phyloP scores from a whole-genome alignment of 2,888 invertebrate genomes.

The Eremobia ochroleuca region DNA sequence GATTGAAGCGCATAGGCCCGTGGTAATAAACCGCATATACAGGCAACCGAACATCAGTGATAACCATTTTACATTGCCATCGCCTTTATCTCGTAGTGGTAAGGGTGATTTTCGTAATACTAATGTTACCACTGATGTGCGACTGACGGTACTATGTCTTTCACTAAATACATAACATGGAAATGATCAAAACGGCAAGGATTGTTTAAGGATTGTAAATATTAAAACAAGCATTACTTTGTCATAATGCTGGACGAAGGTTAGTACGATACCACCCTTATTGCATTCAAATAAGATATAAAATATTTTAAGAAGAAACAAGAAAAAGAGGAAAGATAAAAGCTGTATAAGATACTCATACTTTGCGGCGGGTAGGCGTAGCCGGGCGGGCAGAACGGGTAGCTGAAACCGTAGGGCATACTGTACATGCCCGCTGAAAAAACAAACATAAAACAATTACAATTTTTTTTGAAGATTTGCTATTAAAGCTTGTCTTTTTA shows the following conservation, averaged over 20 bases:
- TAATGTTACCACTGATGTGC: neutral
- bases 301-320: neutral
- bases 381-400: slow-evolving; percentile 81
- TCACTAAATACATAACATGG: neutral
- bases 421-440: slow-evolving; percentile 80
- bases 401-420: slow-evolving; percentile 82
- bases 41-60: neutral
- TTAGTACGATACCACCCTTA: neutral
- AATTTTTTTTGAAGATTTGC: too few relatives aligned
- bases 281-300: neutral
- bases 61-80: neutral
- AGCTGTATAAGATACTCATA: slow-evolving; percentile 78
- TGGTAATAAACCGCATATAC: slow-evolving; percentile 21
- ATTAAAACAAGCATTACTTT: neutral
- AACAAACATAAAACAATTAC: slow-evolving; percentile 1
- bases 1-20: slow-evolving; percentile 3
- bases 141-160: neutral
- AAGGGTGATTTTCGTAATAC: neutral
- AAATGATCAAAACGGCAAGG: neutral
- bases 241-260: neutral
- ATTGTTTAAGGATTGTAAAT: neutral
- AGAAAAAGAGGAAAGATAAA: neutral
- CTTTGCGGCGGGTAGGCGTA: slow-evolving; percentile 85
- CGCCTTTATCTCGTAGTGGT: neutral
- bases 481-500: too few relatives aligned